These are phyloP conservation scores for Eugnorisma glareosa DNA, from an alignment of 2,888 invertebrate genomes.

Conservation along the genomic window DNA sequence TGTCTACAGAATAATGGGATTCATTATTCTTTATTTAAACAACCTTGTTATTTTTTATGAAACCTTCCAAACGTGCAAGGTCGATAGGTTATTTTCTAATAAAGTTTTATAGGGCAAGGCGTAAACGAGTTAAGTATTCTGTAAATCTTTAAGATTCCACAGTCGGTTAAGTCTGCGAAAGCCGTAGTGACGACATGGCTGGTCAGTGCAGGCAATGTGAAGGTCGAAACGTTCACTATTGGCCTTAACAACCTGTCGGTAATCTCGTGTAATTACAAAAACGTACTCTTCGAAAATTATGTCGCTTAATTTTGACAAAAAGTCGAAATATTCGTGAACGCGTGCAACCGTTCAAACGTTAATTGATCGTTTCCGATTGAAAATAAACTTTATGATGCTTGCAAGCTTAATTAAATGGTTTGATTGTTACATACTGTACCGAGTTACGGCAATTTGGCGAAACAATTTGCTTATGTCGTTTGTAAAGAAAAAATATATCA, in stretches of 20 bases:
- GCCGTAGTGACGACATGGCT: conserved; percentile 79
- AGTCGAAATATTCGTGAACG: conserved; percentile 21
- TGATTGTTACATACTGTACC: conserved; percentile 13
- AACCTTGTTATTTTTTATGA: conserved; percentile 57
- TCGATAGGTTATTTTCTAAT: conserved; percentile 74
- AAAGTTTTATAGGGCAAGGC: conserved; percentile 58
- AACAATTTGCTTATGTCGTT: background rate
- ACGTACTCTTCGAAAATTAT: conserved; percentile 54
- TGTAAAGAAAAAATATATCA: background rate
- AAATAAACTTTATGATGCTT: conserved; percentile 42
- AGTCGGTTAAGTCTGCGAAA: conserved; percentile 64
- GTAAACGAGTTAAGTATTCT: conserved; percentile 61
- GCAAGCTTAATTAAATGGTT: conserved; percentile 21
- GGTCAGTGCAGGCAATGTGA: conserved; percentile 81
- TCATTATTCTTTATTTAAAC: conserved; percentile 44
- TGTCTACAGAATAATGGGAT: conserved; percentile 34
- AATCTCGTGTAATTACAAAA: conserved; percentile 66
- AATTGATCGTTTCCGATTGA: conserved; percentile 49
- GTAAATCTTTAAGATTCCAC: conserved; percentile 62
- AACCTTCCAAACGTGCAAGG: conserved; percentile 49
- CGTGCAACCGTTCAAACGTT: conserved; percentile 30
- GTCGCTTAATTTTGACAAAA: conserved; percentile 48
- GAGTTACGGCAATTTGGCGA: background rate
- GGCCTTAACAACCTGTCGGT: conserved; percentile 72
- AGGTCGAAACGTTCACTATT: conserved; percentile 83